Evolutionary conservation across 2,113 vertebrate genomes (phyloP).

Genomic region (Phalacrocorax pelagicus): DNA sequence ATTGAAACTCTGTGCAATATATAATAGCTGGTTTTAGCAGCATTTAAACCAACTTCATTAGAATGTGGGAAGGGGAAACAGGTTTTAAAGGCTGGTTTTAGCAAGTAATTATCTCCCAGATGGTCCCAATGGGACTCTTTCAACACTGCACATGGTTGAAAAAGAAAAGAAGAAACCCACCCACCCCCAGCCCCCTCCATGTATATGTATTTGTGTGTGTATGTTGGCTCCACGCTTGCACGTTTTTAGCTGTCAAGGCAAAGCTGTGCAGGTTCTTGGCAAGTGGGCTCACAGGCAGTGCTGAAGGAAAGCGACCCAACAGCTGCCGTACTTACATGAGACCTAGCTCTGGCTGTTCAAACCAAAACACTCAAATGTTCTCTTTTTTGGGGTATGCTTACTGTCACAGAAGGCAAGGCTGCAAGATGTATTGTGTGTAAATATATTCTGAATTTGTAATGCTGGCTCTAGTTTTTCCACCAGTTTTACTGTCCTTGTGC

Average conservation of each 20-base stretch:
- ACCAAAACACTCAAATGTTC: neutral
- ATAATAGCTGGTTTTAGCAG: constrained; percentile 45
- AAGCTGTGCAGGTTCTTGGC: neutral
- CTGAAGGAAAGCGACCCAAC: neutral
- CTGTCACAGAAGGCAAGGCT: constrained; percentile 30
- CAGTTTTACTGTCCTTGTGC: neutral
- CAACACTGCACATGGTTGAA: neutral
- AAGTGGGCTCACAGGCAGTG: neutral
- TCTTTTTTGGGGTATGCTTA: neutral
- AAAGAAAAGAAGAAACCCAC: neutral
- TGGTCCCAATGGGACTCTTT: neutral
- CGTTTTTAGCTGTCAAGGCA: rapidly evolving
- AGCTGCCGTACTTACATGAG: neutral
- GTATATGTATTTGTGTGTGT: neutral
- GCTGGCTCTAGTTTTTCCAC: neutral
- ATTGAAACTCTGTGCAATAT: constrained; percentile 34
- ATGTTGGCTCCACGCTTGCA: neutral
- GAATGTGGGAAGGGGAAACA: neutral
- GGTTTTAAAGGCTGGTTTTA: constrained; percentile 41
- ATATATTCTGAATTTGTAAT: neutral
- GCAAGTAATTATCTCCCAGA: constrained; percentile 13
- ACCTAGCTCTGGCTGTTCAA: neutral
- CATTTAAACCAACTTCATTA: constrained; percentile 37
- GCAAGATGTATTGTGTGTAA: neutral
- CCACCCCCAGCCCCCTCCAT: too few species aligned